phyloP scores from a whole-genome alignment of 2,888 invertebrate genomes.

The Pachycephus smyrnensis region DNA sequence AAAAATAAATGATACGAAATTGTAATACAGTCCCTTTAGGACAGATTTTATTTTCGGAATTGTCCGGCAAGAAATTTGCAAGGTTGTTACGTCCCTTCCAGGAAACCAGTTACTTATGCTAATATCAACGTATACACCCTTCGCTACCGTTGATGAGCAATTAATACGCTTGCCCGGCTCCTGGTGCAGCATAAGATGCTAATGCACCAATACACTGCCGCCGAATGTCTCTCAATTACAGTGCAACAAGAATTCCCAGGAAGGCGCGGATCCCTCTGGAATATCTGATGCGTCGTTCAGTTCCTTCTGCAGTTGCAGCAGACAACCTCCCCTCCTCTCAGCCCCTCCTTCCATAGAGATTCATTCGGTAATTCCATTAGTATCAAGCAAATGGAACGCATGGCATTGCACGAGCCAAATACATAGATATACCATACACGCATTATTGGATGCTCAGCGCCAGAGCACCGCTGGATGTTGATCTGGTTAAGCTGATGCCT shows the following conservation, averaged over 20 bases:
- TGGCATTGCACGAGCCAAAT: constrained; percentile 22
- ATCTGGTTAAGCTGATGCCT: constrained; percentile 60
- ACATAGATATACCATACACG: constrained; percentile 6
- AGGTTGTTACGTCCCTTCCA: constrained; percentile 49
- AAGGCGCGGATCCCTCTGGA: background rate
- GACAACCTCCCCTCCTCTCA: constrained; percentile 12
- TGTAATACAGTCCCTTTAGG: background rate
- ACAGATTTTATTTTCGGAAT: background rate
- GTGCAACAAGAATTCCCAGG: constrained; percentile 42
- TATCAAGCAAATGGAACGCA: constrained; percentile 30
- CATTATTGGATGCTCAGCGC: constrained; percentile 12
- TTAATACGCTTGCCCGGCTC: constrained; percentile 58
- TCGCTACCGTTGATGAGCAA: constrained; percentile 64
- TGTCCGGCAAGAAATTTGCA: background rate
- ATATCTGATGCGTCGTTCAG: constrained; percentile 17
- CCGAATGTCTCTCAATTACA: constrained; percentile 59
- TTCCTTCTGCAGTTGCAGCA: constrained; percentile 22
- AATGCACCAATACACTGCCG: constrained; percentile 45
- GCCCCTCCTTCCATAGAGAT: background rate
- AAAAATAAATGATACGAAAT: background rate
- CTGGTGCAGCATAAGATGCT: constrained; percentile 41
- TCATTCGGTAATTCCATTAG: constrained; percentile 16
- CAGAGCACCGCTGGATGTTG: constrained; percentile 50
- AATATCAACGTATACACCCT: constrained; percentile 65
- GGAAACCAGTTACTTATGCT: constrained; percentile 65